A percentile compares a stretch with the other conserved stretches of the same genome.
These are phyloP conservation scores for Ophiothrix spiculata DNA, from an alignment of 35 echinoderm and acorn worm species.

Conservation along the genomic window DNA sequence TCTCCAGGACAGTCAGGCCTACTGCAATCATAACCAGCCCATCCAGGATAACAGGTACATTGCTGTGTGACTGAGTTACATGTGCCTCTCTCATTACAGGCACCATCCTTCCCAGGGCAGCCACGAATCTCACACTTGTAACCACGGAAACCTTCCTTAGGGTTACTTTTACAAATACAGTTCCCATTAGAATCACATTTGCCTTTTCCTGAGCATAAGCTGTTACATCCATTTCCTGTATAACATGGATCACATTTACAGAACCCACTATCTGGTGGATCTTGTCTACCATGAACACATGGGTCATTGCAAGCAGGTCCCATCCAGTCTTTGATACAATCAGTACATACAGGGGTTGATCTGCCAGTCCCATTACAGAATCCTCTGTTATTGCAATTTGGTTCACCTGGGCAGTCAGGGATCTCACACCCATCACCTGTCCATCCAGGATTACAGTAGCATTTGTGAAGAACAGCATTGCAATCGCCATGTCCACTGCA, in stretches of 20 bases:
- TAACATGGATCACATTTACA: constrained; percentile 78
- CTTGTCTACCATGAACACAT: constrained; percentile 59
- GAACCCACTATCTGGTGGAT: constrained; percentile 62
- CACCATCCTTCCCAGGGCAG: constrained; percentile 66
- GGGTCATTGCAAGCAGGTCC: constrained; percentile 69
- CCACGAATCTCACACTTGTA: constrained; percentile 63
- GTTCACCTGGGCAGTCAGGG: constrained; percentile 79
- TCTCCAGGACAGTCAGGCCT: constrained; percentile 58
- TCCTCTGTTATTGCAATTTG: constrained; percentile 69
- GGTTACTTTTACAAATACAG: constrained; percentile 53
- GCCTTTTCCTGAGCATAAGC: constrained; percentile 74
- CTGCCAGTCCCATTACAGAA: constrained; percentile 50
- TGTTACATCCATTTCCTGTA: constrained; percentile 73
- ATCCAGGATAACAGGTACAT: constrained; percentile 81
- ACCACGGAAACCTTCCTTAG: constrained; percentile 43
- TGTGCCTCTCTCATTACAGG: constrained; percentile 60
- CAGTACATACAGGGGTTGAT: constrained; percentile 8
- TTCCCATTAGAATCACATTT: constrained; percentile 37
- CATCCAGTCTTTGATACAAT: constrained; percentile 54
- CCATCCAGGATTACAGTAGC: constrained; percentile 84
- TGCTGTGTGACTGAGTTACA: constrained; percentile 50
- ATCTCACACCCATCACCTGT: constrained; percentile 68
- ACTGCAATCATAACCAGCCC: constrained; percentile 67
- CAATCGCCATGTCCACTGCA: constrained; percentile 77
- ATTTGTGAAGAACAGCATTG: constrained; percentile 62